phyloP scores from a whole-genome alignment of 1,140 invertebrate genomes.

The Drosophila mauritiana region DNA sequence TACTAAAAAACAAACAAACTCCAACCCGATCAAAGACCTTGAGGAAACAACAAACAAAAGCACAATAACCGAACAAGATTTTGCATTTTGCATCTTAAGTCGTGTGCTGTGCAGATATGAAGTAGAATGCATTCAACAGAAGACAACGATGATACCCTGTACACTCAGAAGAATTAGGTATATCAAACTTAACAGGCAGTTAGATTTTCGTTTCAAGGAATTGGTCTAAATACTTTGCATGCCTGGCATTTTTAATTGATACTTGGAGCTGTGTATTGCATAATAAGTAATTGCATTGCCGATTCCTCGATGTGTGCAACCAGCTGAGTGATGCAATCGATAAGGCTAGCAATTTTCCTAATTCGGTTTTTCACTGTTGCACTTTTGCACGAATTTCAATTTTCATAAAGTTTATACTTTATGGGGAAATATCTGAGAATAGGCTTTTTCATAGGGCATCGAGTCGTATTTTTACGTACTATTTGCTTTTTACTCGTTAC shows the following conservation, averaged over 20 bases:
- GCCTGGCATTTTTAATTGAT: conserved; percentile 11
- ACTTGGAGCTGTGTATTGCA: conserved; percentile 28
- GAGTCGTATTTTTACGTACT: too few species aligned
- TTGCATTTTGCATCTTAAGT: conserved; percentile 6
- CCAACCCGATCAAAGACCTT: conserved; percentile 10
- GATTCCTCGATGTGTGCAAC: conserved; percentile 13
- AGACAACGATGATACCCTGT: background rate
- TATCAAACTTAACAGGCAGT: background rate
- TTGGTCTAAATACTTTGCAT: background rate
- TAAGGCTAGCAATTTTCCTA: conserved; percentile 18
- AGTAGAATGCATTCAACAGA: background rate
- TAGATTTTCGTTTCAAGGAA: background rate
- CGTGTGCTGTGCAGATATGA: background rate
- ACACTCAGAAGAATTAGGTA: too few species aligned
- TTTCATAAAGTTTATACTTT: conserved; percentile 19
- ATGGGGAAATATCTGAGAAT: background rate
- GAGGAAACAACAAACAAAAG: conserved; percentile 7
- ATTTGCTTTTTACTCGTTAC: background rate
- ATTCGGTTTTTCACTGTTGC: conserved; percentile 4
- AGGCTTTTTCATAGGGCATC: too few species aligned
- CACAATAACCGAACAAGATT: background rate
- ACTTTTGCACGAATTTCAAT: conserved; percentile 32
- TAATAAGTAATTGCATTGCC: conserved; percentile 16
- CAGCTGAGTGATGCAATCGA: conserved; percentile 9
- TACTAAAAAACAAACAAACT: background rate